These are phyloP conservation scores for Ennomos erosarius DNA, from an alignment of 2,888 invertebrate species.

Conservation along the genomic window DNA sequence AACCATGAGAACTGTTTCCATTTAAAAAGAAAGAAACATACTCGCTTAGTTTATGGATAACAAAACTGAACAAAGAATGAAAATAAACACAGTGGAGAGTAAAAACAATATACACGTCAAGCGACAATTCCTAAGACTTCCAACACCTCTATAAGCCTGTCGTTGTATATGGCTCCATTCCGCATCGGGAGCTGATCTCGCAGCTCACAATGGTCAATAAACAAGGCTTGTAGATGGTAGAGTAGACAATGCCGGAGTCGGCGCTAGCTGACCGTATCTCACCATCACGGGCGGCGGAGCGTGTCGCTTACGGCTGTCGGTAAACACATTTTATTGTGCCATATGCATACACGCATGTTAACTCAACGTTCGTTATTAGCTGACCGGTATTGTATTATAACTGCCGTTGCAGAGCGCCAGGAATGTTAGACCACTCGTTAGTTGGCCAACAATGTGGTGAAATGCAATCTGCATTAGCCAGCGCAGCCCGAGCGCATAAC, in stretches of 20 bases:
- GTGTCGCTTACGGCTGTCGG: conserved; percentile 75
- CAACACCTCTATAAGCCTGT: conserved; percentile 43
- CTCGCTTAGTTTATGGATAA: not conserved
- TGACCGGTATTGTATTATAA: conserved; percentile 36
- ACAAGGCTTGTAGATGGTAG: conserved; percentile 73
- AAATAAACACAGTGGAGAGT: conserved; percentile 17
- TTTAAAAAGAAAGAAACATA: too few species aligned
- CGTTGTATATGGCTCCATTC: conserved; percentile 71
- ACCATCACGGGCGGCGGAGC: conserved; percentile 72
- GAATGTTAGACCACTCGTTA: conserved; percentile 18
- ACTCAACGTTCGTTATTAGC: conserved; percentile 41
- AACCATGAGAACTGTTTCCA: too few species aligned
- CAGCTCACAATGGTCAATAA: conserved; percentile 76
- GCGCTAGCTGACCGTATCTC: conserved; percentile 66
- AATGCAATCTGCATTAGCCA: conserved; percentile 21
- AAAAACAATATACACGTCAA: conserved; percentile 37
- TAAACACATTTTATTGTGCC: conserved; percentile 72
- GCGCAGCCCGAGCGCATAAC: conserved; percentile 12
- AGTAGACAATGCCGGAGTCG: conserved; percentile 72
- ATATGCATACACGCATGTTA: conserved; percentile 68
- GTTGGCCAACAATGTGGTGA: conserved; percentile 29
- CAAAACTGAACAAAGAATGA: conserved; percentile 13
- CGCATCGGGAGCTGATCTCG: conserved; percentile 66
- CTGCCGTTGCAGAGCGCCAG: conserved; percentile 28
- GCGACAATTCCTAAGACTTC: conserved; percentile 23